Base-by-base conservation (phyloP, 1,140 invertebrate species). In the Heliconius hewitsoni region DNA sequence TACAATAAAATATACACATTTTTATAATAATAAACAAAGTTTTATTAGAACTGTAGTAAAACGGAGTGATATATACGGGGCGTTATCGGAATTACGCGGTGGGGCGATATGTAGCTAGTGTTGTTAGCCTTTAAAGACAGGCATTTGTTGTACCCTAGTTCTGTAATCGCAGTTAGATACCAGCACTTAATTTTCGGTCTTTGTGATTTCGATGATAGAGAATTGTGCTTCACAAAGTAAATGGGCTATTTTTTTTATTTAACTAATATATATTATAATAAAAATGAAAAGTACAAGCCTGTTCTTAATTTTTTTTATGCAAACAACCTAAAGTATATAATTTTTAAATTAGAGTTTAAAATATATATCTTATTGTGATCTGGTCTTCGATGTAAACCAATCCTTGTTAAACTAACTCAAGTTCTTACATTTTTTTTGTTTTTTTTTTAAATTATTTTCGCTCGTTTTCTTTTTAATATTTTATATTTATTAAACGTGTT, bases 11-110 rank as follows among this genome's bases (percentile, higher is more conserved):
- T 13, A 13, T 13, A 13, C 13, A 13, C 16, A 19, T 52, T 52
- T 52, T 52, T 52, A 52, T 52, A 18, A 52, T 18, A 52, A 52
- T 19, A 52, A 16, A 52, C 13, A 52, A 52, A 18, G 5, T 18
- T 52, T 52, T 52, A 52, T 18, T 39, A 71, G 19, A 76, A 70
- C 37, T 71, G 30, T 66, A 30, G 60, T 39, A 66, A 76, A 39
- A 66, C 46, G 42, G 60, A 71, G 81, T 88, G 87, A 89, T 86
- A 81, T 89, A 89, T 87, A 82, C 84, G 66, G 50, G 76, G 83
- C 84, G 83, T 87, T 89, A 89, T 85, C 83, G 83, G 86, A 86
- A 89, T 87, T 85, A 89, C 86, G 81, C 82, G 76, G 84, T 78
- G 66, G 79, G 74, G 79, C 84, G 80, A 83, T 84, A 85, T 79